Percentiles rank a stretch among this genome's conserved stretches.
phyloP scores from a whole-genome alignment of 2,888 invertebrate species.

The Cyclophora albipunctata region DNA sequence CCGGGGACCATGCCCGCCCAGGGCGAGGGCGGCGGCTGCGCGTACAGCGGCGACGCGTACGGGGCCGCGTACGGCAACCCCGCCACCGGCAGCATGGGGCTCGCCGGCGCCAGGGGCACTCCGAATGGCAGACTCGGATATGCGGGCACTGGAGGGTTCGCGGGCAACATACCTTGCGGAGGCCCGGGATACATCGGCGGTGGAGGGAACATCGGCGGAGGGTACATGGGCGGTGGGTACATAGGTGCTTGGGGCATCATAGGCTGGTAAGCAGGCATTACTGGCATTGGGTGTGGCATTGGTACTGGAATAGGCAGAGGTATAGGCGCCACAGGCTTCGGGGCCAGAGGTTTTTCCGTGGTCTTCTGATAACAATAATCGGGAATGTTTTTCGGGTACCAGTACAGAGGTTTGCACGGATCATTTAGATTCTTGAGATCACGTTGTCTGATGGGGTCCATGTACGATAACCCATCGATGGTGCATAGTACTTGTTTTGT shows the following conservation, averaged over 20 bases:
- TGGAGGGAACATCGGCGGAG: slow-evolving; percentile 7
- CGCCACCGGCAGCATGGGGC: slow-evolving; percentile 24
- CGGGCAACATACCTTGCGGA: slow-evolving; percentile 2
- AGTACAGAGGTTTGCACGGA: slow-evolving; percentile 55
- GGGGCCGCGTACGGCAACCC: slow-evolving; percentile 11
- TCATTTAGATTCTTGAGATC: slow-evolving; percentile 20
- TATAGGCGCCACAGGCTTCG: slow-evolving; percentile 1
- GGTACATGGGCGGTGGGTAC: slow-evolving; percentile 6
- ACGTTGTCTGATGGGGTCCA: slow-evolving; percentile 26
- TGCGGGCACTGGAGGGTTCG: not conserved
- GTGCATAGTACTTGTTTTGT: slow-evolving; percentile 24
- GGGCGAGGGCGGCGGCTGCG: slow-evolving; percentile 6
- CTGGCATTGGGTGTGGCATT: not conserved
- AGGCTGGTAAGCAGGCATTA: not conserved
- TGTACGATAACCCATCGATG: slow-evolving; percentile 37
- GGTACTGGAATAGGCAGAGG: slow-evolving; percentile 17
- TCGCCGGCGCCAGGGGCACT: slow-evolving; percentile 25
- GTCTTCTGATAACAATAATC: slow-evolving; percentile 25
- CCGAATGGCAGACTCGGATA: slow-evolving; percentile 21
- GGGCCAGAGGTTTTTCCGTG: slow-evolving; percentile 3
- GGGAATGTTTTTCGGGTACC: slow-evolving; percentile 43
- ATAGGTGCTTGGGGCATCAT: slow-evolving; percentile 8
- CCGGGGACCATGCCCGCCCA: slow-evolving; percentile 48
- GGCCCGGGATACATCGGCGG: slow-evolving; percentile 6
- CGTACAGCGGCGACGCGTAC: not conserved